Base-by-base conservation (phyloP, 2,113 vertebrate species). In the Lepisosteus oculatus region DNA sequence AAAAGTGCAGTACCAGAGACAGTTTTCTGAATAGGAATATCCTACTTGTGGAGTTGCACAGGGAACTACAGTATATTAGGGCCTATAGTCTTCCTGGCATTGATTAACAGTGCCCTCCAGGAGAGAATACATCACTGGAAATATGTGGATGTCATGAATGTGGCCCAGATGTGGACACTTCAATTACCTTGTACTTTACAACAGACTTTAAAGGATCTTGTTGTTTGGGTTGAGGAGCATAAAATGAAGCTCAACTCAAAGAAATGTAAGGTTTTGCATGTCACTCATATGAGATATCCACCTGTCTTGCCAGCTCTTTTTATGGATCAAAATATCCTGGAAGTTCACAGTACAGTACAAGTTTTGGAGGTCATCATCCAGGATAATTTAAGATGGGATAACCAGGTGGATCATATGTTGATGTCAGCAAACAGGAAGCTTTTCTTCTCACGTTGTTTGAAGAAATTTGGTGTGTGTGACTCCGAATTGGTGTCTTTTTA, bases 11-110 rank as follows among this genome's bases (percentile, higher is more conserved):
- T 72, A 72, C 44, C 51, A 65, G 45, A 17, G 15, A 43, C 45
- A 55, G n/a, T 41, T 65, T 3, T 72, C 45, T 43, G 42, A 61
- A 4, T 71, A 61, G 59, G 70, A 71, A 51, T 64, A 72, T 14
- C 12, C 70, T 6, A 54, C 44, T 55, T 51, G 70, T 72, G 62
- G 43, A 51, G 70, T 72, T 65, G 44, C 51, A 3, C 61, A 71
- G 17, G 61, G 61, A 54, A 65, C 43, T 17, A 17, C 15, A 17
- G 15, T 17, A 45, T 62, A 71, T 8, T 71, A n/a, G 29, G 29
- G 29, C 29, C 29, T 29, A 29, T 29, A 29, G 29, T 29, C 29
- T 29, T 29, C 29, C 29, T 29, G 29, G 29, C 29, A 29, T 29
- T 61, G 59, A 61, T 61, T 61, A 61, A 61, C 17, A 65, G 9